Evolutionary conservation across 2,888 invertebrate species (phyloP).

Genomic region (Synergus japonicus): DNA sequence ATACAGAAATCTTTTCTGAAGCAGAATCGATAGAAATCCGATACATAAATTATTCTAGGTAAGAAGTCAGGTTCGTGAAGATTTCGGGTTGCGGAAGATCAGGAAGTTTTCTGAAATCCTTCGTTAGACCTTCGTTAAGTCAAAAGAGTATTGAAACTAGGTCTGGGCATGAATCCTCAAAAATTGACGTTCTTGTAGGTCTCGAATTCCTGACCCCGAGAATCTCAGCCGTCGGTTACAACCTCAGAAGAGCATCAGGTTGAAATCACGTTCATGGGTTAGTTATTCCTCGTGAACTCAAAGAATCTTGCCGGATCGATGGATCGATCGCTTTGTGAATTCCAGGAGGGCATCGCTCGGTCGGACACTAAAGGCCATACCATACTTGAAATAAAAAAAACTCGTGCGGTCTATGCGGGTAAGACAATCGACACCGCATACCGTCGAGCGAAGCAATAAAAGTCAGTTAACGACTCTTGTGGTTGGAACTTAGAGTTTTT

Average conservation of each 20-base stretch:
- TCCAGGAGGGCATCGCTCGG: constrained; percentile 4
- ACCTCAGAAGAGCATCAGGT: constrained; percentile 63
- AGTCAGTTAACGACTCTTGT: constrained; percentile 43
- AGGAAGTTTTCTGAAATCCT: constrained; percentile 12
- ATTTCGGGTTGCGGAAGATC: constrained; percentile 20
- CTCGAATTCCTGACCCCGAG: constrained; percentile 67
- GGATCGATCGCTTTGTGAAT: constrained; percentile 47
- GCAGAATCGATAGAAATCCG: neutral
- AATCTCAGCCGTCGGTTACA: constrained; percentile 60
- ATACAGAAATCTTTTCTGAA: neutral
- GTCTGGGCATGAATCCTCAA: neutral
- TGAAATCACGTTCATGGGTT: constrained; percentile 66
- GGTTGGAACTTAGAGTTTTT: neutral
- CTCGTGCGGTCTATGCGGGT: constrained; percentile 47
- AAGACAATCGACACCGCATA: constrained; percentile 23
- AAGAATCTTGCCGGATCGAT: constrained; percentile 53
- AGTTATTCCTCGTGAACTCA: constrained; percentile 51
- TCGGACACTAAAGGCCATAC: constrained; percentile 38
- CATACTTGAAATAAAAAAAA: constrained; percentile 36
- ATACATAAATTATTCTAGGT: neutral
- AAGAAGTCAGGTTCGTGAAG: neutral
- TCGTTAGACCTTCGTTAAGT: neutral
- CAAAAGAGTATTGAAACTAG: neutral
- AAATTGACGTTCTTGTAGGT: constrained; percentile 1
- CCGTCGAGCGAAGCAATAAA: constrained; percentile 36